These are phyloP conservation scores for Apostichopus leukothele DNA, from an alignment of 53 echinoderm and acorn worm species.

Conservation along the genomic window DNA sequence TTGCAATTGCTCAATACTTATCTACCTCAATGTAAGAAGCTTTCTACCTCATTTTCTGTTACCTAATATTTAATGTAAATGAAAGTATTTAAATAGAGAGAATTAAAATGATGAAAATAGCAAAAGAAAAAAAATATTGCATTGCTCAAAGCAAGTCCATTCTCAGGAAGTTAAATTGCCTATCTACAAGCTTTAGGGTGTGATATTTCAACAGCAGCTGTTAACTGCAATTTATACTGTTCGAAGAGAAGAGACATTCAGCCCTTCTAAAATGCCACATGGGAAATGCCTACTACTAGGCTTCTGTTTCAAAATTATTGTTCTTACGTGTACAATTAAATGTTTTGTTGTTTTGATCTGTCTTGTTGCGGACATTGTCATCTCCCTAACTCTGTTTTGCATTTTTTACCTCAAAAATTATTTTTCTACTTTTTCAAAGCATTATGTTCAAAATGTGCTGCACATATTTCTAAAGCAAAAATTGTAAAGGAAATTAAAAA, in stretches of 20 bases:
- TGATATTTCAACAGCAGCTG: constrained; percentile 42
- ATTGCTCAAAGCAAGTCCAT: constrained; percentile 45
- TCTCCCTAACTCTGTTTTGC: background rate
- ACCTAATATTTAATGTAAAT: constrained; percentile 47
- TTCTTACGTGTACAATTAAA: background rate
- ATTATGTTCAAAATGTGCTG: constrained; percentile 9
- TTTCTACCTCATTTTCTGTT: constrained; percentile 44
- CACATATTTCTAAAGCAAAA: background rate
- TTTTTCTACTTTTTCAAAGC: constrained; percentile 26
- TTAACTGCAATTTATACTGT: constrained; percentile 44
- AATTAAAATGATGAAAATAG: constrained; percentile 14
- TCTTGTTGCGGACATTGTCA: background rate
- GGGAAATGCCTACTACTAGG: constrained; percentile 5
- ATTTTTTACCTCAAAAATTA: constrained; percentile 15
- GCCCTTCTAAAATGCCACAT: constrained; percentile 2
- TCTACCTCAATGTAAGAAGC: constrained; percentile 48
- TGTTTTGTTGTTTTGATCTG: background rate
- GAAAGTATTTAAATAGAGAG: constrained; percentile 40
- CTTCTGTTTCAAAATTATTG: constrained; percentile 1
- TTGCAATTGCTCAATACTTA: constrained; percentile 40
- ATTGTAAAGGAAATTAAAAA: background rate
- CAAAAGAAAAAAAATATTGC: background rate
- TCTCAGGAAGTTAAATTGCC: constrained; percentile 51
- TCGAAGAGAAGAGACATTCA: constrained; percentile 11
- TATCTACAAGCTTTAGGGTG: constrained; percentile 46